Conservation (phyloP, 2,797 vertebrate species). For the Pygocentrus nattereri region DNA sequence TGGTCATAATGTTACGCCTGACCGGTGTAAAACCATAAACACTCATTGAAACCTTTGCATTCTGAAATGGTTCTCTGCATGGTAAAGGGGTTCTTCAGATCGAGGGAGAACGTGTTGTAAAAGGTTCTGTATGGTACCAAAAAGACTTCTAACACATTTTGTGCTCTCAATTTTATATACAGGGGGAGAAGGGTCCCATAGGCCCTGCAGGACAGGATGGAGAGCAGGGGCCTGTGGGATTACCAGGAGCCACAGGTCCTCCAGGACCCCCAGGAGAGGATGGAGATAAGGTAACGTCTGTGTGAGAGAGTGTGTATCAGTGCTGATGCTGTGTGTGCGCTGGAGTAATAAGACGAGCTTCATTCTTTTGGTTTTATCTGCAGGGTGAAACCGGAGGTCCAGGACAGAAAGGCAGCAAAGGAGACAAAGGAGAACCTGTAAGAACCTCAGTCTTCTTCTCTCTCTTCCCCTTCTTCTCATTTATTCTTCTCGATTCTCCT, state of each 20-base stretch:
- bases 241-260: slow-evolving; percentile 87
- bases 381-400: slow-evolving; percentile 96
- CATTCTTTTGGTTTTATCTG: not conserved
- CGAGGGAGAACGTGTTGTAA: too few species aligned
- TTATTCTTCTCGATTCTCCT: not conserved
- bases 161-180: slow-evolving; percentile 36
- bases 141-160: too few species aligned
- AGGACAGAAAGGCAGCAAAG: slow-evolving; percentile 97
- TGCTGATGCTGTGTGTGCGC: slow-evolving; percentile 1
- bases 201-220: slow-evolving; percentile 94
- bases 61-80: too few species aligned
- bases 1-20: too few species aligned
- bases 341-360: slow-evolving; percentile 6
- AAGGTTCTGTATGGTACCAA: too few species aligned
- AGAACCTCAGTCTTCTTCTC: slow-evolving; percentile 62
- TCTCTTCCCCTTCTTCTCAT: not conserved
- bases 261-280: slow-evolving; percentile 93
- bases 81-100: too few species aligned
- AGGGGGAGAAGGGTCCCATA: slow-evolving; percentile 95
- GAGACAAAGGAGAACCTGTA: slow-evolving; percentile 95
- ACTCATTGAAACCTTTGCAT: too few species aligned
- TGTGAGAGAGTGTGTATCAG: slow-evolving; percentile 20
- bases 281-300: slow-evolving; percentile 89
- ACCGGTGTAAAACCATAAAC: too few species aligned
- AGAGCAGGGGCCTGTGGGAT: slow-evolving; percentile 90